These are phyloP conservation scores for Argyrosomus japonicus DNA, from an alignment of 2,113 vertebrate genomes.

Conservation along the genomic window DNA sequence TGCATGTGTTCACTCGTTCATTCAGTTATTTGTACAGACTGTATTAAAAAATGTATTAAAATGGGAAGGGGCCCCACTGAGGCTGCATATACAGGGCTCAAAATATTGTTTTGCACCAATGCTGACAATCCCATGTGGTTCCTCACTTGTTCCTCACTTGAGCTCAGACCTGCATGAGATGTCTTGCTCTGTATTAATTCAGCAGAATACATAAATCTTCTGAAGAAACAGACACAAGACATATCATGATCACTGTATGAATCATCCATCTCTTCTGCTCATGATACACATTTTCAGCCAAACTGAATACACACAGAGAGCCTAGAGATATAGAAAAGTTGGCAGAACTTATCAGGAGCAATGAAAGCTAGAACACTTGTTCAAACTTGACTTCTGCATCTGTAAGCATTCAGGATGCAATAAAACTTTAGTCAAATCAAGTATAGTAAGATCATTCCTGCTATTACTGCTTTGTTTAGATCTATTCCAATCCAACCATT, in stretches of 20 bases:
- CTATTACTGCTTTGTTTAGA: not conserved
- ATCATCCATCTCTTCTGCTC: not conserved
- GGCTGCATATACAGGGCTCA: no score
- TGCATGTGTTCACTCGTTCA: no score
- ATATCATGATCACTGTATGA: not conserved
- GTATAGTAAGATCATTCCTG: not conserved
- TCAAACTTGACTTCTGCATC: not conserved
- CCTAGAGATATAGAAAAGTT: not conserved
- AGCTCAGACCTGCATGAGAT: no score
- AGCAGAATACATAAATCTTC: not conserved
- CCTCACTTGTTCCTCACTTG: no score
- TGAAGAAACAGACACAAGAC: not conserved
- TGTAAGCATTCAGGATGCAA: no score
- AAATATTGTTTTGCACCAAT: not conserved
- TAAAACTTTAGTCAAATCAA: not conserved
- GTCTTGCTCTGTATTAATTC: no score
- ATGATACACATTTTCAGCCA: not conserved
- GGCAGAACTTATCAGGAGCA: not conserved
- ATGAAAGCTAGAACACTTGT: not conserved
- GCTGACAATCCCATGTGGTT: not conserved
- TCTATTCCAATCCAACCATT: not conserved
- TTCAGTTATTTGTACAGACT: no score
- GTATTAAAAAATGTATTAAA: no score
- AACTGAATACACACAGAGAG: not conserved
- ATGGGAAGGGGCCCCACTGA: no score